These are phyloP conservation scores for Scaptomyza cyrtandrae DNA, from an alignment of 2,888 invertebrate species.

Conservation along the genomic window DNA sequence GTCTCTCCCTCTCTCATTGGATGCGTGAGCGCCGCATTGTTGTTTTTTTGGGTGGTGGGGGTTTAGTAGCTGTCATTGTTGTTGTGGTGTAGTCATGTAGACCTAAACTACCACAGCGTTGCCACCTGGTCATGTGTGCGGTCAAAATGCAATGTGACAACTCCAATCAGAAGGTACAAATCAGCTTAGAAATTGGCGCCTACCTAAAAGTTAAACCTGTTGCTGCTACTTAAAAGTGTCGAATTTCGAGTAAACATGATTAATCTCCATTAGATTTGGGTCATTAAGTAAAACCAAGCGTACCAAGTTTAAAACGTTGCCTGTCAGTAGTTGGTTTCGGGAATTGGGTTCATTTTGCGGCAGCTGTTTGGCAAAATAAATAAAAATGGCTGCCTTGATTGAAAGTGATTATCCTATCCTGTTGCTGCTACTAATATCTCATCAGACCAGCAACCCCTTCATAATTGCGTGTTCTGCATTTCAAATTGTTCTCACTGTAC, in stretches of 20 bases:
- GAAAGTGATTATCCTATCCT: conserved; percentile 69
- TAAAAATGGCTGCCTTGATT: conserved; percentile 45
- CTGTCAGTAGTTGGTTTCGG: not conserved
- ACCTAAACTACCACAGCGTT: conserved; percentile 61
- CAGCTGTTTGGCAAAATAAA: conserved; percentile 31
- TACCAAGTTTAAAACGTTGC: conserved; percentile 3
- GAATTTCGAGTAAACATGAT: conserved; percentile 54
- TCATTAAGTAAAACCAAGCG: conserved; percentile 20
- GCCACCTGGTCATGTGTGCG: conserved; percentile 48
- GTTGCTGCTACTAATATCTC: conserved; percentile 56
- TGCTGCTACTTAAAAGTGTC: conserved; percentile 50
- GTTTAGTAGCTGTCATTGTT: conserved; percentile 42
- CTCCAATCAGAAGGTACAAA: conserved; percentile 55
- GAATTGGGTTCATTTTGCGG: conserved; percentile 7
- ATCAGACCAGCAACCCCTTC: conserved; percentile 52
- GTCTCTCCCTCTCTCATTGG: conserved; percentile 12
- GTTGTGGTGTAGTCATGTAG: conserved; percentile 61
- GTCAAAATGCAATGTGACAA: conserved; percentile 5
- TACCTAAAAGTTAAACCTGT: conserved; percentile 51
- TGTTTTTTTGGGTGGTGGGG: conserved; percentile 58
- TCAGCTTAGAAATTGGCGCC: conserved; percentile 24
- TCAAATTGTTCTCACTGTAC: conserved; percentile 44
- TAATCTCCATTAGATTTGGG: conserved; percentile 58
- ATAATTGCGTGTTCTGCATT: conserved; percentile 56
- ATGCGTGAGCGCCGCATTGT: conserved; percentile 45